Conservation (phyloP, 2,113 vertebrate species). For the Mustela nigripes region DNA sequence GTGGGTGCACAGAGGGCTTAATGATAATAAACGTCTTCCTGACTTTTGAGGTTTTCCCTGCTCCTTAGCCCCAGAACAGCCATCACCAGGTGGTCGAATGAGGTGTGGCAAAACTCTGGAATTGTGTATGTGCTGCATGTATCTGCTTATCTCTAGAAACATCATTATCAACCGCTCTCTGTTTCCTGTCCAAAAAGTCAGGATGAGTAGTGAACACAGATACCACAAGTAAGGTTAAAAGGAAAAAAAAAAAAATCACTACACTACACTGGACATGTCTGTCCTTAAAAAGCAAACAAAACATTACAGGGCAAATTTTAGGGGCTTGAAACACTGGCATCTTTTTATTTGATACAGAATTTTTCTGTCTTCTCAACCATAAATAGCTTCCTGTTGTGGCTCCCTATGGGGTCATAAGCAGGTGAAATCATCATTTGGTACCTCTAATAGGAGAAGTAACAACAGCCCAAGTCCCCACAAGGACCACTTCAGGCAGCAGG, state of each 20-base stretch:
- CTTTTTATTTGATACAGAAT: constrained; percentile 52
- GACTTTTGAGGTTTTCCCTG: no score
- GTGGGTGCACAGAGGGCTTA: not conserved
- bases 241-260: not conserved
- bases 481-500: not conserved
- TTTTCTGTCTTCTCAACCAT: constrained; percentile 44
- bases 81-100: not conserved
- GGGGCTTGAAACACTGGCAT: constrained; percentile 17
- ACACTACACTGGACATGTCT: not conserved
- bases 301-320: not conserved
- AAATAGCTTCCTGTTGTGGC: constrained; percentile 18
- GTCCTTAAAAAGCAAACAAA: constrained; percentile 10
- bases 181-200: not conserved
- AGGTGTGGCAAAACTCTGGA: no score
- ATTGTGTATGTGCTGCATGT: not conserved
- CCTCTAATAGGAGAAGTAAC: not conserved
- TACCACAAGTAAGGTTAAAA: not conserved
- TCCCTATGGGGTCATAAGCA: constrained; percentile 34
- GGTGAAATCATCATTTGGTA: not conserved
- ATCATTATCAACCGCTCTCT: not conserved
- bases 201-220: not conserved
- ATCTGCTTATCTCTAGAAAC: not conserved
- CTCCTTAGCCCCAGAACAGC: not conserved
- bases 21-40: not conserved
- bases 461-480: not conserved